These are phyloP conservation scores for Acanthococcus lagerstroemiae DNA, from an alignment of 2,888 invertebrate genomes.

Conservation along the genomic window DNA sequence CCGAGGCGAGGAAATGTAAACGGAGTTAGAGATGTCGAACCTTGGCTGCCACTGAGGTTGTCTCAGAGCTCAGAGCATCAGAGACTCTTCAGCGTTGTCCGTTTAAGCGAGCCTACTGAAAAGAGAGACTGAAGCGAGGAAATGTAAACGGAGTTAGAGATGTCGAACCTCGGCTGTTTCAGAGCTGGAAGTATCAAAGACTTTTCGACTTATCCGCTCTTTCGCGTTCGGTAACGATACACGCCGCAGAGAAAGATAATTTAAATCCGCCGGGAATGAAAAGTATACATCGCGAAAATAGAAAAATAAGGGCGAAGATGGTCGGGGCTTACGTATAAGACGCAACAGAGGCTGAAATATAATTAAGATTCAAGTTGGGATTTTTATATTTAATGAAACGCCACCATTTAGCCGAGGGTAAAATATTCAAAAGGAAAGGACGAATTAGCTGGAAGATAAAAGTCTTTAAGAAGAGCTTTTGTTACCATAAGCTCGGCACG, in stretches of 20 bases:
- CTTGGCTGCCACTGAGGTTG: no score
- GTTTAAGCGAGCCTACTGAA: no score
- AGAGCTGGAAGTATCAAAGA: no score
- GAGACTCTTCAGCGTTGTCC: no score
- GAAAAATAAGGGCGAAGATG: neutral
- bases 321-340: neutral
- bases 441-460: constrained; percentile 14
- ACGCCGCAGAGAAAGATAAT: neutral
- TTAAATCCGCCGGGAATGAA: neutral
- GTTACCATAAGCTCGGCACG: constrained; percentile 20
- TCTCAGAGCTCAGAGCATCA: no score
- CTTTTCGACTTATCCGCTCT: no score
- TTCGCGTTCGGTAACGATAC: neutral
- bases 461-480: constrained; percentile 27
- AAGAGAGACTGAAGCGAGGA: no score
- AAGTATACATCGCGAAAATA: neutral
- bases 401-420: constrained; percentile 14
- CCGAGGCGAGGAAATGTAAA: no score
- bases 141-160: no score
- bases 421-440: constrained; percentile 19
- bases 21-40: no score
- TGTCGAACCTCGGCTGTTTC: no score
- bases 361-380: constrained; percentile 22
- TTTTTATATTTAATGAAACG: constrained; percentile 24
- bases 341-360: neutral